Evolutionary conservation across 2,797 vertebrate genomes (phyloP).

Genomic region (Petrocephalus sullivani): DNA sequence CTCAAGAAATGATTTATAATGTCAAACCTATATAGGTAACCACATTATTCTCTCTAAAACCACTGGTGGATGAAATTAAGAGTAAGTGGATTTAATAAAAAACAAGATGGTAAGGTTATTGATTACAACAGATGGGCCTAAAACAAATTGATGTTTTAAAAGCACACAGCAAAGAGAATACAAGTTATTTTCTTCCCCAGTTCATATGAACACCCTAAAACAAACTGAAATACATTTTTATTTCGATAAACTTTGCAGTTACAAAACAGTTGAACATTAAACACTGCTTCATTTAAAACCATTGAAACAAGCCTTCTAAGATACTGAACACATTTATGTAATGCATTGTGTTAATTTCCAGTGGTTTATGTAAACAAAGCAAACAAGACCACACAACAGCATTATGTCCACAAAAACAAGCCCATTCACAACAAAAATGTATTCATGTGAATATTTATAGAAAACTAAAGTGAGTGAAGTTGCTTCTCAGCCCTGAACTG

Average conservation of each 20-base stretch:
- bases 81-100: constrained; percentile 99
- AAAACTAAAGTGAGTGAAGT: neutral
- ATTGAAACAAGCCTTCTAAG: constrained; percentile 46
- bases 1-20: constrained; percentile 99
- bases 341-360: constrained; percentile 27
- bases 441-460: neutral
- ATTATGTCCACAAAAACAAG: constrained; percentile 27
- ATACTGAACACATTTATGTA: constrained; percentile 42
- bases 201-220: constrained; percentile 81
- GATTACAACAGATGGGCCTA: constrained; percentile 97
- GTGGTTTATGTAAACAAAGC: neutral
- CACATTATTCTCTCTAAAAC: constrained; percentile 99
- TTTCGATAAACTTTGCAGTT: constrained; percentile 75
- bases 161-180: constrained; percentile 94
- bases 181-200: constrained; percentile 90
- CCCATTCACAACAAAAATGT: neutral
- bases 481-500: neutral
- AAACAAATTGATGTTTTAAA: constrained; percentile 97
- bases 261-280: constrained; percentile 72
- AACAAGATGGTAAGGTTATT: constrained; percentile 99
- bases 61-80: constrained; percentile 99
- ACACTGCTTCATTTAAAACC: constrained; percentile 56
- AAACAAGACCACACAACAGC: constrained; percentile 24
- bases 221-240: constrained; percentile 86
- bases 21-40: constrained; percentile 98